Conservation (phyloP, 2,888 invertebrate species). For the Tenthredo amoena region DNA sequence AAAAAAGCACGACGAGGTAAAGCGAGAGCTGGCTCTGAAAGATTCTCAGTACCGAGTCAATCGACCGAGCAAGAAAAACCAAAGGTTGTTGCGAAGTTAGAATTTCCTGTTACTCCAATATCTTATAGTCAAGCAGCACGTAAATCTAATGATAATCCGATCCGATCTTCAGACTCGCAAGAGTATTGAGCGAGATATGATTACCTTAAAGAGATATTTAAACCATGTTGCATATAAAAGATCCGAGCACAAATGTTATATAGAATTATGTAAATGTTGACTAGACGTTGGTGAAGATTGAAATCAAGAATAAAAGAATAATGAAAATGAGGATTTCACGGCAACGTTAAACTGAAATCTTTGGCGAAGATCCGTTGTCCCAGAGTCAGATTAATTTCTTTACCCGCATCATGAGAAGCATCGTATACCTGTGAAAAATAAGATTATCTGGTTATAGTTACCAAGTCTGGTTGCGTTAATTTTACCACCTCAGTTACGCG, state of each 20-base stretch:
- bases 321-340: background rate
- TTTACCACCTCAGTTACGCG: background rate
- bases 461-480: background rate
- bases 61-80: constrained; percentile 44
- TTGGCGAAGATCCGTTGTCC: background rate
- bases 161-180: constrained; percentile 29
- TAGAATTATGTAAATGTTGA: constrained; percentile 15
- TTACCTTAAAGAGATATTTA: constrained; percentile 23
- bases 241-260: constrained; percentile 34
- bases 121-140: constrained; percentile 57
- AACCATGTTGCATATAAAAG: constrained; percentile 40
- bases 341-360: background rate
- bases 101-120: constrained; percentile 53
- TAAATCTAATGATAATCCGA: constrained; percentile 56
- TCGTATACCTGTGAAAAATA: background rate
- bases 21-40: background rate
- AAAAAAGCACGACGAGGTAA: constrained; percentile 46
- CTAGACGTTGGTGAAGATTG: background rate
- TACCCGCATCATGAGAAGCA: background rate
- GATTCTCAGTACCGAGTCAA: background rate
- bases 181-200: constrained; percentile 32
- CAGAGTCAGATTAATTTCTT: background rate
- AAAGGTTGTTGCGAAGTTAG: constrained; percentile 45
- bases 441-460: background rate
- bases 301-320: constrained; percentile 9